phyloP scores from a whole-genome alignment of 1,140 invertebrate genomes.

The Oreohelix idahoensis region DNA sequence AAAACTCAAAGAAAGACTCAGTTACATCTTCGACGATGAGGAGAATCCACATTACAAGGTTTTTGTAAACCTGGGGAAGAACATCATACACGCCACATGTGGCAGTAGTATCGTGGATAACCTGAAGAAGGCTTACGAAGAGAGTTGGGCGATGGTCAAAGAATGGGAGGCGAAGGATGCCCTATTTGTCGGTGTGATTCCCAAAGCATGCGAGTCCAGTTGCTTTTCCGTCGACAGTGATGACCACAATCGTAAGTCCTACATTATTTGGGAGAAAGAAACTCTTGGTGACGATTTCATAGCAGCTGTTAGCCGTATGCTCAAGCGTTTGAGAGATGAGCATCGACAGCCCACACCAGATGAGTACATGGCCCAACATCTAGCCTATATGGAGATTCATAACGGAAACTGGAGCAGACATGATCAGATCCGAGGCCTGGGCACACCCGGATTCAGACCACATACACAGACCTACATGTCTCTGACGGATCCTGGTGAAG shows the following conservation, averaged over 20 bases:
- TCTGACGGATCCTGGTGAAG: conserved; percentile 58
- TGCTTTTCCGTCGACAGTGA: conserved; percentile 34
- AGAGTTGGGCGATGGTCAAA: conserved; percentile 38
- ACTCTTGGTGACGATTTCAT: conserved; percentile 40
- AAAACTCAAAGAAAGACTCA: conserved; percentile 28
- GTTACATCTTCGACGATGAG: conserved; percentile 33
- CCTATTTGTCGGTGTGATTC: conserved; percentile 49
- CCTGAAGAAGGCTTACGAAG: conserved; percentile 37
- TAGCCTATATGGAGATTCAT: conserved; percentile 51
- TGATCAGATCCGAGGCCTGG: conserved; percentile 39
- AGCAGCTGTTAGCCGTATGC: conserved; percentile 41
- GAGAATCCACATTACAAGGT: conserved; percentile 23
- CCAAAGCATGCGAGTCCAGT: conserved; percentile 13
- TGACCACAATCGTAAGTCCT: conserved; percentile 39
- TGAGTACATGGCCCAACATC: conserved; percentile 53
- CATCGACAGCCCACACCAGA: conserved; percentile 50
- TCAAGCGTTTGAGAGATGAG: conserved; percentile 47
- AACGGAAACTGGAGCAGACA: conserved; percentile 42
- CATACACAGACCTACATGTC: conserved; percentile 61
- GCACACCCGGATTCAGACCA: conserved; percentile 55
- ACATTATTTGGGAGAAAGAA: conserved; percentile 52
- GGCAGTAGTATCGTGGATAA: conserved; percentile 39
- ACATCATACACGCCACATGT: conserved; percentile 36
- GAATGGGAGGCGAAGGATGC: conserved; percentile 47
- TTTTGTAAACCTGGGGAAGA: conserved; percentile 34